Base-by-base conservation (phyloP, 2,888 invertebrate genomes). In the Plagodis pulveraria region DNA sequence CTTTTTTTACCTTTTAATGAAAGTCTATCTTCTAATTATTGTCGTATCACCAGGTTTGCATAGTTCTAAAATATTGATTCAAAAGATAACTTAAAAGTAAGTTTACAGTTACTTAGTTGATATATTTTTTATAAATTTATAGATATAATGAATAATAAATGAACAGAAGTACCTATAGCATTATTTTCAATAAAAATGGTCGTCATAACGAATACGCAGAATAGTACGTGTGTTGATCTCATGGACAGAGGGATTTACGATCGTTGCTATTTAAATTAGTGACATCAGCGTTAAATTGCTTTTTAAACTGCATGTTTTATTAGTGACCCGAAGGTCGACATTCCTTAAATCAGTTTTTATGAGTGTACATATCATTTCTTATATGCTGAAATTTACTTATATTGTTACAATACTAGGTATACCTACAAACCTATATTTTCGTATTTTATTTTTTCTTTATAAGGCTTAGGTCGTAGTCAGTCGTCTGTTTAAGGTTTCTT, bases 241-340 rank as follows among this genome's bases (percentile, higher is more conserved):
- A 33, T 46, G 43, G 50, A 47, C 12, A 40, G 38, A 42, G 43
- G 54, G 41, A 33, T 42, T 50, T 36, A 12, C 35, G 33, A 45
- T 47, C 50, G 38, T 58, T 22, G 22, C 22, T 63, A 67, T 68
- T 72, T 58, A 65, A 65, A 65, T 67, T 63, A 65, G 61, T 66
- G 66, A 40, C 49, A 57, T 58, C 43, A 46, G 60, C 63, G 64
- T 67, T 62, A 61, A 63, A 61, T 56, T 54, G 54, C 42, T 62
- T 68, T 67, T 71, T 62, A 72, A 72, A 71, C 68, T 67, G 65
- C 61, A 56, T 61, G 50, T 52, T 59, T 53, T 56, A 57, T 62
- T 58, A 45, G 35, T 62, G 58, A 51, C 54, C 60, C 32, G 42
- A 58, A 50, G 61, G 52, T 66, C 52, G 56, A 55, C 61, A 61